Evolutionary conservation across 2,888 invertebrate species (phyloP).

Genomic region (Cryptus viduatorius): DNA sequence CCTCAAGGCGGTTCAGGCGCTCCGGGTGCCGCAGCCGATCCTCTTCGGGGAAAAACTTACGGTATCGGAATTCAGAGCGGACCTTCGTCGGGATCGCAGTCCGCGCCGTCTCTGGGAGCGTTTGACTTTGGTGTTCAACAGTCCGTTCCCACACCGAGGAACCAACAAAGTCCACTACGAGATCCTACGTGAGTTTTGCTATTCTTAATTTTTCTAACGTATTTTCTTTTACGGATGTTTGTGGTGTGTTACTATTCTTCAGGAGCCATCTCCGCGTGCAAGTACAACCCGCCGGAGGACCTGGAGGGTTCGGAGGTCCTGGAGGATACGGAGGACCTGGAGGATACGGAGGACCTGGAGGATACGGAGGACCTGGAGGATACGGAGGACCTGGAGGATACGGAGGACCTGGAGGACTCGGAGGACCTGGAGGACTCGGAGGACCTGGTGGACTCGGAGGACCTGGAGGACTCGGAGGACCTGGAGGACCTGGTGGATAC

Average conservation of each 20-base stretch:
- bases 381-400: no score
- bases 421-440: no score
- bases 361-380: no score
- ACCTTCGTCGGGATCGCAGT: background rate
- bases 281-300: constrained; percentile 9
- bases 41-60: constrained; percentile 66
- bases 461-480: no score
- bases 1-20: background rate
- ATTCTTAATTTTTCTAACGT: background rate
- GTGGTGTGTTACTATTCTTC: background rate
- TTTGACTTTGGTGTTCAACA: constrained; percentile 15
- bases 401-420: no score
- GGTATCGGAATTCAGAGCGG: constrained; percentile 61
- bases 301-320: background rate
- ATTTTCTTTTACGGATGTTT: background rate
- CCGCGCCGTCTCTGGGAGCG: background rate
- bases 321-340: no score
- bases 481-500: no score
- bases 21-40: constrained; percentile 25
- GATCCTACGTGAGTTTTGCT: constrained; percentile 15
- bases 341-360: no score
- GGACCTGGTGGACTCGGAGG: no score
- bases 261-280: background rate
- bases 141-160: constrained; percentile 7
- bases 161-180: background rate